A percentile compares a stretch with the other conserved stretches of the same genome.
Evolutionary conservation across 2,888 invertebrate species (phyloP).

Genomic region (Morpho achilles): DNA sequence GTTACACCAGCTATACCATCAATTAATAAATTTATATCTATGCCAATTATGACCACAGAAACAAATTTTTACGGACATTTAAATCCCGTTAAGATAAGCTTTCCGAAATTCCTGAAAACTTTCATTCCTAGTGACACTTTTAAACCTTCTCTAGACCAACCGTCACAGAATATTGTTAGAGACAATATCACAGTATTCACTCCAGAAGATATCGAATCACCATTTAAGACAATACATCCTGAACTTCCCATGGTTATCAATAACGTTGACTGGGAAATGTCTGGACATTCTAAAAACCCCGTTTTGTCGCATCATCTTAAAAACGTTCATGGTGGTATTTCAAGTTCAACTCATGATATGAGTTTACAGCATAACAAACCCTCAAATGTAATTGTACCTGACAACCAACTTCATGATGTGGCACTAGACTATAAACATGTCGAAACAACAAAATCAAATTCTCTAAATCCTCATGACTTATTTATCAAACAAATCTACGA

Average conservation of each 20-base stretch:
- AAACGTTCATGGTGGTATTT: conserved; percentile 1
- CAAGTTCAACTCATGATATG: conserved; percentile 5
- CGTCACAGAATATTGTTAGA: conserved; percentile 20
- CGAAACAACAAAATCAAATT: conserved; percentile 23
- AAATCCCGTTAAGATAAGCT: conserved; percentile 41
- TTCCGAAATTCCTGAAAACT: conserved; percentile 45
- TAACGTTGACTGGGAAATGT: conserved; percentile 30
- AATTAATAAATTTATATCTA: conserved; percentile 37
- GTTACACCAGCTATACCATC: conserved; percentile 37
- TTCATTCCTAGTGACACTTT: conserved; percentile 36
- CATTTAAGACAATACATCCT: conserved; percentile 44
- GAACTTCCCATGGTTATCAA: conserved; percentile 33
- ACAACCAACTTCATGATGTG: conserved; percentile 36
- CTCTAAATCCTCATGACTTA: conserved; percentile 29
- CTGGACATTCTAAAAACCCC: conserved; percentile 7
- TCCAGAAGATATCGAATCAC: conserved; percentile 39
- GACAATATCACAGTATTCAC: conserved; percentile 52
- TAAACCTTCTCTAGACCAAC: conserved; percentile 11
- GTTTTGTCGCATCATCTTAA: conserved; percentile 9
- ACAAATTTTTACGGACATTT: conserved; percentile 46
- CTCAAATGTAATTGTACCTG: conserved; percentile 34
- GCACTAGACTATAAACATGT: conserved; percentile 28
- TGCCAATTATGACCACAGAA: conserved; percentile 42
- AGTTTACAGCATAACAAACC: conserved; percentile 30
- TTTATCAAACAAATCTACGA: conserved; percentile 35